These are phyloP conservation scores for Andinoacara biseriatus DNA, from an alignment of 2,113 vertebrate species.

Conservation along the genomic window DNA sequence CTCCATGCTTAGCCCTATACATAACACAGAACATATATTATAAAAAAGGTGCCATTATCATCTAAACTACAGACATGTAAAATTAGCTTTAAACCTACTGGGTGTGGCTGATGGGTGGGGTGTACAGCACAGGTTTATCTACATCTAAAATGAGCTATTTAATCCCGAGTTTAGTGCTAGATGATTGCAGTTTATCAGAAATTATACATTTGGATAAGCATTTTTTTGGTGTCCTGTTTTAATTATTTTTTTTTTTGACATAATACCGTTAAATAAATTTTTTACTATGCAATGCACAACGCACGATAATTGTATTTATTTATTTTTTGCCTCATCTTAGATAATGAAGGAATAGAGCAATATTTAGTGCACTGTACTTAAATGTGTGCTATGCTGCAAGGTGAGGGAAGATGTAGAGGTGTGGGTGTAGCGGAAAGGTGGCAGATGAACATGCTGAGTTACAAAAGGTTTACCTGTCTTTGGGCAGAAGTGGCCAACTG, in stretches of 20 bases:
- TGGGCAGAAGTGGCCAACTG: conserved; percentile 92
- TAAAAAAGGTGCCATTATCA: background rate
- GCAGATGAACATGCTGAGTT: background rate
- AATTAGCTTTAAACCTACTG: background rate
- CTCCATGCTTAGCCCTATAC: background rate
- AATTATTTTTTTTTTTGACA: background rate
- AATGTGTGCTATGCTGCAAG: background rate
- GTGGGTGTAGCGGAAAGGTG: background rate
- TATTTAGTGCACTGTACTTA: background rate
- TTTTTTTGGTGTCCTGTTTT: background rate
- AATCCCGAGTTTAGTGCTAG: background rate
- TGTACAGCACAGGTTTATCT: background rate
- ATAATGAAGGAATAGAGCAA: background rate
- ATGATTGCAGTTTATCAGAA: background rate
- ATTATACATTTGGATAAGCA: background rate
- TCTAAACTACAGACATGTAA: background rate
- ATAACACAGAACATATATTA: background rate
- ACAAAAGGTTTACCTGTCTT: conserved; percentile 88
- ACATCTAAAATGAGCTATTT: background rate
- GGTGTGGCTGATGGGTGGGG: background rate
- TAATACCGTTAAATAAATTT: background rate
- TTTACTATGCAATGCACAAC: background rate
- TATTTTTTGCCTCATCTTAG: background rate
- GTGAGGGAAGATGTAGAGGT: background rate
- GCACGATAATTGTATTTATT: background rate